phyloP scores from a whole-genome alignment of 2,888 invertebrate species.

The Sminthurinus aureus region DNA sequence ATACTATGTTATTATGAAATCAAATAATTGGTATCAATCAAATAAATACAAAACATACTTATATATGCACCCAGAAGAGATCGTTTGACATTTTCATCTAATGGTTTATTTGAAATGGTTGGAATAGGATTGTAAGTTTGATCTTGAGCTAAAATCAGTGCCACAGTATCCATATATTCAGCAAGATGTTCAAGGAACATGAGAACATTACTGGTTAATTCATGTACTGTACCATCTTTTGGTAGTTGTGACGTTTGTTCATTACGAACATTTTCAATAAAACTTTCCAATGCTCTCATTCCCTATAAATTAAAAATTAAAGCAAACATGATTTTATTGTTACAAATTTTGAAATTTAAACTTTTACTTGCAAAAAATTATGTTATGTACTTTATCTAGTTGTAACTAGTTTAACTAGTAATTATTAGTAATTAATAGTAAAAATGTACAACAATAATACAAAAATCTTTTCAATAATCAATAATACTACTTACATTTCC shows the following conservation, averaged over 20 bases:
- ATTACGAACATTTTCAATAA: slow-evolving; percentile 83
- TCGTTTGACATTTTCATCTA: slow-evolving; percentile 68
- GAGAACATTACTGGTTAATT: slow-evolving; percentile 91
- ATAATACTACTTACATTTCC: slow-evolving; percentile 44
- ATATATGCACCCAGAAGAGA: slow-evolving; percentile 81
- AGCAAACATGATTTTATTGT: background rate
- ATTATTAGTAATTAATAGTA: background rate
- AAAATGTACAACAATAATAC: too few species aligned
- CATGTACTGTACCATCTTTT: slow-evolving; percentile 97
- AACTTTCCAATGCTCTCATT: slow-evolving; percentile 88
- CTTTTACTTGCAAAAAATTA: too few species aligned
- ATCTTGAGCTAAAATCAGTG: slow-evolving; percentile 72
- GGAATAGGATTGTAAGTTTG: slow-evolving; percentile 60
- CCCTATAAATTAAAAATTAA: slow-evolving; percentile 70
- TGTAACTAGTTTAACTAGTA: too few species aligned
- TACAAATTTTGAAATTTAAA: too few species aligned
- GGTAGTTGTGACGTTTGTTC: slow-evolving; percentile 84
- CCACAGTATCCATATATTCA: slow-evolving; percentile 79
- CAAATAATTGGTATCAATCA: too few species aligned
- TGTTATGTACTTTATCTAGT: too few species aligned
- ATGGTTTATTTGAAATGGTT: slow-evolving; percentile 59
- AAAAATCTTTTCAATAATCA: too few species aligned
- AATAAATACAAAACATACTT: too few species aligned
- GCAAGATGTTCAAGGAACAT: slow-evolving; percentile 89
- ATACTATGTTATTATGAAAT: too few species aligned